Percentiles rank a stretch among this genome's conserved stretches.
phyloP scores from a whole-genome alignment of 2,113 vertebrate species.

The Lasiurus cinereus region DNA sequence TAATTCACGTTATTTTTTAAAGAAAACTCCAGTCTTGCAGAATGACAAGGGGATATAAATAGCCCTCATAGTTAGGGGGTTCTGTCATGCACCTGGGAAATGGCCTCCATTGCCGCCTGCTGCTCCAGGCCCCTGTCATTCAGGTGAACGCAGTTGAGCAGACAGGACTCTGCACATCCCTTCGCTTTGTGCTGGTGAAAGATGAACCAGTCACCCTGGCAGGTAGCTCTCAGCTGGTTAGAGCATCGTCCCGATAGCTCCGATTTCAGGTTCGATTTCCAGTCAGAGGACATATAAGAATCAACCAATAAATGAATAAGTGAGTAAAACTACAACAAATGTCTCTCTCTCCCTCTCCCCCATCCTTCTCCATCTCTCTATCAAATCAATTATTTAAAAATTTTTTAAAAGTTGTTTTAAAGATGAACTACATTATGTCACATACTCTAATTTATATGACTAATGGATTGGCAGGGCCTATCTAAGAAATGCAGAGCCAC shows the following conservation, averaged over 20 bases:
- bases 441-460: not conserved
- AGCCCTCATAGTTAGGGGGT: not conserved
- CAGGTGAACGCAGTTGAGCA: not conserved
- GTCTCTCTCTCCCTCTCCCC: not conserved
- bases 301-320: not conserved
- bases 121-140: not conserved
- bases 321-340: not conserved
- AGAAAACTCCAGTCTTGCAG: slow-evolving; percentile 24
- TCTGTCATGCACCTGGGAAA: not conserved
- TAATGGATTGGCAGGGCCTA: not conserved
- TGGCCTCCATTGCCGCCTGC: not conserved
- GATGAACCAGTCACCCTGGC: not conserved
- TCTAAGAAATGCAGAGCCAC: not conserved
- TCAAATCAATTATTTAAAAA: not conserved
- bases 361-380: no score
- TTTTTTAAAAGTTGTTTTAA: not conserved
- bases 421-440: not conserved
- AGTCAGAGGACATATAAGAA: not conserved
- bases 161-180: not conserved
- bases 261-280: not conserved
- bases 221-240: not conserved
- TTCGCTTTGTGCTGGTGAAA: not conserved
- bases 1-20: not conserved
- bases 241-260: not conserved
- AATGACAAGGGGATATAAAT: not conserved